phyloP scores from a whole-genome alignment of 2,113 vertebrate species.

The Mohoua ochrocephala region DNA sequence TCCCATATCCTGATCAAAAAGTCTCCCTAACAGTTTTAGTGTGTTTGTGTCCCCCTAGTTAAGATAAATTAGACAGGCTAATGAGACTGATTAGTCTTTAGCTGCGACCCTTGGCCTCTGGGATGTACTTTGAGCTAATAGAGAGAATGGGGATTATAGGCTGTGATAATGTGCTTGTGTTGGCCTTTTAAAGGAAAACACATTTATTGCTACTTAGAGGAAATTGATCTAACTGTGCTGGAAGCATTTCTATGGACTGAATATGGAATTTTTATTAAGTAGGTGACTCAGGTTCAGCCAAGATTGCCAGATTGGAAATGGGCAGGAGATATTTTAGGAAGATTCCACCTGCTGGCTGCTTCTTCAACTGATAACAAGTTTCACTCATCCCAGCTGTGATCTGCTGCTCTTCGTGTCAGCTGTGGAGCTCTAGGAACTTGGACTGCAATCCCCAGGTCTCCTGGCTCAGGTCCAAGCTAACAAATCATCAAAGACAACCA shows the following conservation, averaged over 20 bases:
- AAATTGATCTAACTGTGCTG: conserved; percentile 98
- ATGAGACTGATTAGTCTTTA: conserved; percentile 85
- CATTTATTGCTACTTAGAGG: conserved; percentile 99
- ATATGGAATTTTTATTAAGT: conserved; percentile 94
- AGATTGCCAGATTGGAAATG: conserved; percentile 76
- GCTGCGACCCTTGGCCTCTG: conserved; percentile 78
- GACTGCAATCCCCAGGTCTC: not conserved
- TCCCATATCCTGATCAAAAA: conserved; percentile 75
- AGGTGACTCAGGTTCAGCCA: conserved; percentile 80
- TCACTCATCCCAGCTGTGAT: conserved; percentile 22
- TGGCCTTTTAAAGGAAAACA: conserved; percentile 94
- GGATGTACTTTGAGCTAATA: conserved; percentile 76
- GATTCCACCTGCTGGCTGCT: conserved; percentile 45
- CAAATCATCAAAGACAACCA: conserved; percentile 56
- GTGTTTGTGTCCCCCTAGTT: conserved; percentile 76
- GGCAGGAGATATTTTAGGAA: conserved; percentile 75
- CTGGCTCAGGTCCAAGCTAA: conserved; percentile 17
- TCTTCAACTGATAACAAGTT: conserved; percentile 29
- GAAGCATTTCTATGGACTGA: conserved; percentile 87
- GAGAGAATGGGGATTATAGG: conserved; percentile 78
- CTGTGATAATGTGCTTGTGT: conserved; percentile 83
- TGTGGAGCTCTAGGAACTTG: conserved; percentile 34
- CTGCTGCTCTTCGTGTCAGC: conserved; percentile 11
- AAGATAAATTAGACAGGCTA: conserved; percentile 87
- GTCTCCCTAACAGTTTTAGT: conserved; percentile 74